A percentile compares a stretch with the other conserved stretches of the same genome.
phyloP scores from a whole-genome alignment of 2,113 vertebrate species.

The Bubo bubo region DNA sequence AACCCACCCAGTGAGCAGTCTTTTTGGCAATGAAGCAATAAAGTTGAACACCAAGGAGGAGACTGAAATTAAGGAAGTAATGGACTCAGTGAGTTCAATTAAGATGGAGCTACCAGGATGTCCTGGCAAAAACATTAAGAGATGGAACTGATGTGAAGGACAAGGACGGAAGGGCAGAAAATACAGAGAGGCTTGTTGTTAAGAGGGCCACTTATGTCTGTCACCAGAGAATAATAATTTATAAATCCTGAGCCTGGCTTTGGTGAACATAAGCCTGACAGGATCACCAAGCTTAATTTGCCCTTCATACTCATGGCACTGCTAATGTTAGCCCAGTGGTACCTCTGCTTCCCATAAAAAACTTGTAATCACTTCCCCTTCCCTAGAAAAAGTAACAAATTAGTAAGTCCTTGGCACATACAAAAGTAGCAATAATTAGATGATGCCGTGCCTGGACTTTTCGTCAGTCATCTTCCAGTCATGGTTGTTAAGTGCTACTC shows the following conservation, averaged over 20 bases:
- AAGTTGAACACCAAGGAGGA: background rate
- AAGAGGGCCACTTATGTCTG: background rate
- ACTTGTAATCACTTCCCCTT: slow-evolving; percentile 2
- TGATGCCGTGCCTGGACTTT: slow-evolving; percentile 64
- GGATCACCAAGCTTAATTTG: background rate
- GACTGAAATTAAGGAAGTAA: background rate
- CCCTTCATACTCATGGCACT: background rate
- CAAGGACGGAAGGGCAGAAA: background rate
- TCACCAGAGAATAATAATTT: slow-evolving; percentile 36
- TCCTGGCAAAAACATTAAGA: background rate
- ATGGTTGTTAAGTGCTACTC: slow-evolving; percentile 60
- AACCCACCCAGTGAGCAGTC: background rate
- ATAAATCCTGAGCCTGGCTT: background rate
- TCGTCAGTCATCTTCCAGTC: slow-evolving; percentile 67
- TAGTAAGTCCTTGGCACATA: slow-evolving; percentile 66
- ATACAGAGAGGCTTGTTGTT: background rate
- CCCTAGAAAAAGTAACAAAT: slow-evolving; percentile 32
- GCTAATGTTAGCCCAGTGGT: background rate
- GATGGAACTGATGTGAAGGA: background rate
- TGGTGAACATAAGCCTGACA: background rate
- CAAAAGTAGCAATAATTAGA: slow-evolving; percentile 61
- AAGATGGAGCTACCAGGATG: background rate
- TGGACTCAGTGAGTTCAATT: background rate
- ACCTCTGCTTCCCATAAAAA: background rate
- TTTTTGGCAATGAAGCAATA: background rate